Evolutionary conservation across 2,888 invertebrate genomes (phyloP), one percentile per base, ranked within the genome.

Genomic region (Eumacrocentrus americanus): DNA sequence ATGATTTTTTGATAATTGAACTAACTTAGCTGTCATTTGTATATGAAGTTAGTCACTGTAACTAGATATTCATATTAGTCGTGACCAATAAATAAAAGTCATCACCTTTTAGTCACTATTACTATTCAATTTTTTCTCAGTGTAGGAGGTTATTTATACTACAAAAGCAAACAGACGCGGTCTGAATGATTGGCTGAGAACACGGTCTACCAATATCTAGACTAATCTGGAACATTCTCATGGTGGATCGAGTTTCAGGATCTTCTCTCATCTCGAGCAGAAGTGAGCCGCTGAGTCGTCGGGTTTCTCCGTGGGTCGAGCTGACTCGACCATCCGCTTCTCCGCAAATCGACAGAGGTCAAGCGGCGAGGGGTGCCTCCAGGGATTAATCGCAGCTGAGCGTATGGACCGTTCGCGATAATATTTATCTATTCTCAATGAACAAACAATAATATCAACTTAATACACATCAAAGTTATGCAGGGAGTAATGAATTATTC

Each of bases 261-360:
- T 20, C 47, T 55, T 60, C 55, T 38, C 9, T 47, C 23, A 22
- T 23, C 5, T 16, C 9, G 23, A 37, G 9, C 6, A 38, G 42
- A 51, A 50, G 51, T n/a, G 34, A 38, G 12, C 34, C 22, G 59
- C 64, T 60, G 64, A 64, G 53, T 61, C 59, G 54, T 48, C 58
- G 46, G 51, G 47, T 55, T 58, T 23, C n/a, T 51, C 23, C 22
- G 34, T 16, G 37, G 40, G 44, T 50, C 16, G 25, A 53, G 48
- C 16, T 62, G 61, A 58, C 61, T 53, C 42, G 29, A 40, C 53
- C 25, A 9, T 14, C 3, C 3, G 25, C 29, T 42, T n/a, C n/a
- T n/a, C n/a, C n/a, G n/a, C n/a, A 53, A 42, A 23, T 23, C 16
- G 23, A 23, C 18, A 16, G 25, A 16, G 53, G 53, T 53, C 53